Evolutionary conservation across 53 echinoderm and acorn worm genomes (phyloP), one percentile per base, ranked within the genome.

Genomic region (Patiria pectinifera): DNA sequence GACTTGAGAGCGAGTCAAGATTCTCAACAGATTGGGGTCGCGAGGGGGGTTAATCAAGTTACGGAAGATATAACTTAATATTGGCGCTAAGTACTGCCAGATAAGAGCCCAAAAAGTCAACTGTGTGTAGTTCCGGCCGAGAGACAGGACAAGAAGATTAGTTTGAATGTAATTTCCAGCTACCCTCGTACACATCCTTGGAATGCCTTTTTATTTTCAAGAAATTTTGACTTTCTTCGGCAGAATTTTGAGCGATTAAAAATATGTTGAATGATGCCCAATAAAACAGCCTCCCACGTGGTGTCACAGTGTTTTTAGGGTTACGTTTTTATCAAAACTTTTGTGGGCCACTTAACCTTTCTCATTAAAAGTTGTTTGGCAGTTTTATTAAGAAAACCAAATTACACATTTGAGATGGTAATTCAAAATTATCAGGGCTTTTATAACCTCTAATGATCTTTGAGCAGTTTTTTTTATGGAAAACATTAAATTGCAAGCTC

Each of bases 61-160:
- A 63, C 4, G 81, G 80, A 81, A 90, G 90, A 90, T 90, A 90
- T 90, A 90, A 90, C 90, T 90, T 81, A 90, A 90, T 90, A 90
- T 53, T 80, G 66, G 45, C 69, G 22, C 11, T 62, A 90, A 90
- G 90, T 48, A 80, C 80, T 45, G 48, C 80, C 25, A 90, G 80
- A 89, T 62, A 90, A 45, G 53, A 45, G 18, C 6, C 84, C 24
- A 22, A 69, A 80, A 90, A 80, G 69, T 90, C 90, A 90, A 90
- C 81, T 61, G 18, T 47, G 45, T 7, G 80, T 45, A 60, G 78
- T 89, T 78, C 62, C 3, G 21, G 66, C 6, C 5, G 49, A 21
- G 48, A 46, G 46, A 21, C n/a, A 14, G 44, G 19, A 47, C 11
- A 59, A 62, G 62, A 19, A 46, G 71, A 71, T 70, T 71, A 71